Evolutionary conservation across 2,888 invertebrate species (phyloP), one percentile per base, ranked within the genome.

Genomic region (Hemistola chrysoprasaria): DNA sequence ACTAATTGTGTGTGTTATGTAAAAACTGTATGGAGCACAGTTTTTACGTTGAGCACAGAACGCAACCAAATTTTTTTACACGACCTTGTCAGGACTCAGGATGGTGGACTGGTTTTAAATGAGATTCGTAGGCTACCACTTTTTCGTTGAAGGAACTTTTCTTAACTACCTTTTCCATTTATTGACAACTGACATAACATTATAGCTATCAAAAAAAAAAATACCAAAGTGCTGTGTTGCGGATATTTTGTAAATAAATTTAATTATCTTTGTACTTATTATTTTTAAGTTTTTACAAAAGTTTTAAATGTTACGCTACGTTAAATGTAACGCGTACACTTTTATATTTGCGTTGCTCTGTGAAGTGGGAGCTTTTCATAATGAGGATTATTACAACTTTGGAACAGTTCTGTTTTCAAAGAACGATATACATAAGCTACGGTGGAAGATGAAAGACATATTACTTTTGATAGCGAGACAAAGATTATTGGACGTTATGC

Each of bases 371-470:
- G 51, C 58, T 1, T 22, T 34, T 4, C 26, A 42, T 16, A 36
- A 44, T 6, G 41, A 44, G 3, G 37, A 59, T 3, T 43, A 48
- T 16, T 46, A 58, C 0, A 83, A 83, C 44, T 79, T 86, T 1
- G 85, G 88, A 1, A 74, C 85, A 3, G 80, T 83, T 0, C 40
- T 88, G 27, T 87, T 85, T 44, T 46, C 67, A 3, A 11, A 32
- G 0, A 26, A 42, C 1, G 80, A 85, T 41, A 8, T 65, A 1
- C 37, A 50, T 1, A 78, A 64, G 34, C 48, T 39, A 9, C 49
- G 40, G 3, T 88, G 87, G 87, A 56, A 31, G 6, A 56, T 47
- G 11, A 38, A 48, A 1, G 69, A 77, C 10, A 39, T 82, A 20
- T 63, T 59, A 4, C 47, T 83, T 2, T 48, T 87, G 1, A 52